Evolutionary conservation across 2,797 vertebrate genomes (phyloP).

Genomic region (Karalla daura): DNA sequence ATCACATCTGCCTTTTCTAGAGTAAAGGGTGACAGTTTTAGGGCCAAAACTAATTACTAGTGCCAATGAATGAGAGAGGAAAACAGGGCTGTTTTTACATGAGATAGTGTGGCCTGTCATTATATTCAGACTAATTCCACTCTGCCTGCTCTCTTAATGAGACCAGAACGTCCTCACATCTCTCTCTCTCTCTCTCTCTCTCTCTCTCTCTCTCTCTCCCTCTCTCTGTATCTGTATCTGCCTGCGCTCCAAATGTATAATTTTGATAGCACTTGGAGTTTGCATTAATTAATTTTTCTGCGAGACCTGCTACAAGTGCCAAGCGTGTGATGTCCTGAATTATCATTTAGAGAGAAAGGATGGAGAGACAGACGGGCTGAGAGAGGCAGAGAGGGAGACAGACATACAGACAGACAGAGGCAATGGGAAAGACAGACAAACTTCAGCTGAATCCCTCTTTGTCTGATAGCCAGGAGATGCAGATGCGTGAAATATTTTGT

Average conservation of each 20-base stretch:
- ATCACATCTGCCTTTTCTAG: slow-evolving; percentile 99
- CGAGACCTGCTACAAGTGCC: slow-evolving; percentile 96
- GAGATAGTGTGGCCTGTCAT: slow-evolving; percentile 99
- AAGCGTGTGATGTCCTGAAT: slow-evolving; percentile 91
- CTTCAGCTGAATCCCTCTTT: slow-evolving; percentile 12
- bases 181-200: slow-evolving; percentile 77
- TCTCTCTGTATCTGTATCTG: slow-evolving; percentile 84
- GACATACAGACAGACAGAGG: slow-evolving; percentile 14
- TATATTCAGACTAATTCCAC: slow-evolving; percentile 99
- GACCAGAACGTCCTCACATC: slow-evolving; percentile 96
- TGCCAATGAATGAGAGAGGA: slow-evolving; percentile 99
- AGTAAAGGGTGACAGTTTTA: slow-evolving; percentile 99
- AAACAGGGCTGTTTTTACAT: slow-evolving; percentile 99
- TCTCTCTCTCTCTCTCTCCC: slow-evolving; percentile 80
- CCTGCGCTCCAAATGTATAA: slow-evolving; percentile 94
- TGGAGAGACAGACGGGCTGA: slow-evolving; percentile 21
- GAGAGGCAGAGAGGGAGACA: slow-evolving; percentile 1
- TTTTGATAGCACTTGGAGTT: slow-evolving; percentile 98
- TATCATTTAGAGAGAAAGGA: slow-evolving; percentile 81
- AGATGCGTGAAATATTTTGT: not conserved
- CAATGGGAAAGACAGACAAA: not conserved
- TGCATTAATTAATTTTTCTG: slow-evolving; percentile 97
- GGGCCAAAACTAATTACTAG: slow-evolving; percentile 99
- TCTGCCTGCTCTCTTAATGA: slow-evolving; percentile 99
- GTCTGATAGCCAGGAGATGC: not conserved